Evolutionary conservation across 92 coral and sea anemone genomes (phyloP), one percentile per base, ranked within the genome.

Genomic region (Porites evermanni): DNA sequence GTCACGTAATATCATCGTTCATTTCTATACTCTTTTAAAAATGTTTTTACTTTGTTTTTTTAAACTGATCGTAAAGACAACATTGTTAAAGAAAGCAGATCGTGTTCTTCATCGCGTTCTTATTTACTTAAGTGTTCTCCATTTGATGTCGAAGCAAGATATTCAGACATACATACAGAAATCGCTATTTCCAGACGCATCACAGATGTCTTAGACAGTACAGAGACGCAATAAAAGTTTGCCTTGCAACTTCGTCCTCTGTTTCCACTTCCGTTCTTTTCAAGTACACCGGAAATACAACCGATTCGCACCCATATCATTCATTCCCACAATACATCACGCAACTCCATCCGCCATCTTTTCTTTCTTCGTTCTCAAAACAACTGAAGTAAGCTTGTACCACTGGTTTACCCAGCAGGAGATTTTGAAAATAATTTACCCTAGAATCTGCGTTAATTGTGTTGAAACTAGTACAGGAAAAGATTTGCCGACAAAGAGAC

Each of bases 301-400:
- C 70, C 70, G 88, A 86, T 82, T 89, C 95, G 95, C 94, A 89
- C 98, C 98, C 92, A 89, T 80, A 81, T 84, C 82, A 84, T 90
- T 88, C 94, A 21, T 78, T 89, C 95, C 95, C 98, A 79, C 68
- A 78, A 78, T 89, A 89, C 98, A 72, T 19, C 44, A 63, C 84
- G 95, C 87, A 82, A 87, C 68, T 63, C 18, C 21, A 26, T 89
- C 93, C 94, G 98, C 98, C 98, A 94, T 94, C 83, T 94, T 94
- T 90, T 72, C 70, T 89, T 88, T 86, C 85, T 61, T 65, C 58
- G 20, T 63, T 51, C 87, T 60, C 79, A 83, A 83, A 64, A 83
- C 87, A 72, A 83, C 64, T 64, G 19, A 71, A 21, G 29, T 59
- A 13, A 64, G 21, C 50, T 83, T 83, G 87, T 83, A 50, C 32